Evolutionary conservation across 2,888 invertebrate species (phyloP), one percentile per base, ranked within the genome.

Genomic region (Lithophane ornitopus): DNA sequence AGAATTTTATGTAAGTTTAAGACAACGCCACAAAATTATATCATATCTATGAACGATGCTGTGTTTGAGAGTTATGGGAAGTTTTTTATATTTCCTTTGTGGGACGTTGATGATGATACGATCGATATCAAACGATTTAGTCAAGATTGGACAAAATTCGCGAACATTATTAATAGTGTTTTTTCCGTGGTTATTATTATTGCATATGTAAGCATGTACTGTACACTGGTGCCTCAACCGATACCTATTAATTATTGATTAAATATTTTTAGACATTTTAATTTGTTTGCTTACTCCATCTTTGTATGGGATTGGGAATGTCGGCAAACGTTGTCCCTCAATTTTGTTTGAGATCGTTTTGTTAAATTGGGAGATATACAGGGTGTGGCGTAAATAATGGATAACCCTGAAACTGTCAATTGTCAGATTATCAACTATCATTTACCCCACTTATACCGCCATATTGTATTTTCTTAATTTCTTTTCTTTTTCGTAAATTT

Each of bases 61-160:
- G 83, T 92, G 0, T 89, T 84, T 7, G 84, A 76, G 11, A 81
- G 86, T 22, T 80, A 71, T 69, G 75, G 82, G 0, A 89, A 74
- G 61, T 87, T 83, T 79, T 58, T 91, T 0, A 81, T 92, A 67
- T 86, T 87, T 62, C 89, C 91, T 6, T 85, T 79, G 61, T 92
- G 91, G 91, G 63, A 87, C 46, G 34, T 70, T 3, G 79, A 76
- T 12, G 76, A 73, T 26, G 62, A 70, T 8, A 39, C 65, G 7
- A 54, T 67, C 49, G 76, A 80, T 41, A 74, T 65, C 49, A 74
- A 66, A 46, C 80, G 75, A 16, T 77, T 76, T 58, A 75, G 54
- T 22, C 78, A 85, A 63, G 81, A 84, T 49, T 93, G 93, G 92
- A 86, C 70, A 0, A 86, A 90, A 76, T 91, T 93, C 49, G 87